Percentiles rank a stretch among this genome's conserved stretches.
Conservation (phyloP, 2,113 vertebrate genomes). For the Myrmophylax atrothorax region DNA sequence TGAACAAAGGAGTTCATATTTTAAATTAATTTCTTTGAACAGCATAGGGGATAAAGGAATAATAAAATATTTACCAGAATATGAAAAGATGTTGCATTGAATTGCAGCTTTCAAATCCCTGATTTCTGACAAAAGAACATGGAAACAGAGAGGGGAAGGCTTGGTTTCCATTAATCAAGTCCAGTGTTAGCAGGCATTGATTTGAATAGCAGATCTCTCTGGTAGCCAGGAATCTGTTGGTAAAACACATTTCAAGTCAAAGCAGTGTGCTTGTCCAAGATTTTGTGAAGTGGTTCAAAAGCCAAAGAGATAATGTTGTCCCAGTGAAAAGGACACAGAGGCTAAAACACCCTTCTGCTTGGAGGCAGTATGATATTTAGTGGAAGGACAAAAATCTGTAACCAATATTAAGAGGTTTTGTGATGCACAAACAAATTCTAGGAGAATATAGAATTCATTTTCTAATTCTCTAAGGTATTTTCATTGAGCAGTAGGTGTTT, state of each 20-base stretch:
- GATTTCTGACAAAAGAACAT: conserved; percentile 14
- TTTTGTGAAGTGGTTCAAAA: background rate
- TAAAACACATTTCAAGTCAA: conserved; percentile 5
- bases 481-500: background rate
- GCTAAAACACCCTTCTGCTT: background rate
- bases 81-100: conserved; percentile 22
- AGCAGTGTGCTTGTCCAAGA: background rate
- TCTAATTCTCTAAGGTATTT: background rate
- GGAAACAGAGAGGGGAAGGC: background rate
- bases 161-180: conserved; percentile 23
- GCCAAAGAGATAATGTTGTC: background rate
- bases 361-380: background rate
- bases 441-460: background rate
- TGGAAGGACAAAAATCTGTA: background rate
- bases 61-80: conserved; percentile 46
- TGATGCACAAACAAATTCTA: background rate
- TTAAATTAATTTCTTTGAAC: conserved; percentile 52
- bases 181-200: background rate
- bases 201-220: background rate
- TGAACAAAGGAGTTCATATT: conserved; percentile 35
- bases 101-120: conserved; percentile 17
- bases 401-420: background rate
- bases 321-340: background rate
- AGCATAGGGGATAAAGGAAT: conserved; percentile 9
- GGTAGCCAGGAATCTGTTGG: background rate